Evolutionary conservation across 2,113 vertebrate species (phyloP).

Genomic region (Nycticebus coucang): DNA sequence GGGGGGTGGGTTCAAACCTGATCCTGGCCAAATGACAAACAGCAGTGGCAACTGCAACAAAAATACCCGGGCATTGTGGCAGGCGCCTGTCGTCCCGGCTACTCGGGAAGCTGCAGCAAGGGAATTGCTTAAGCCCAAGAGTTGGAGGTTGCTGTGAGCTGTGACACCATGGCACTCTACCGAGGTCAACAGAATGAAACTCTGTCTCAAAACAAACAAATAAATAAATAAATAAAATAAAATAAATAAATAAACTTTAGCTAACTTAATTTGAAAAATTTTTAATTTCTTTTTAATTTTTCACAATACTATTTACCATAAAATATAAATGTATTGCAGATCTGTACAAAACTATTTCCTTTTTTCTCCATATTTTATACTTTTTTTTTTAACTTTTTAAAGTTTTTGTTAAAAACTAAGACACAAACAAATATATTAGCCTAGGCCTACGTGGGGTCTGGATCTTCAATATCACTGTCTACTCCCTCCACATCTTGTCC

Average conservation of each 20-base stretch:
- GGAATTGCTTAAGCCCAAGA: too few species aligned
- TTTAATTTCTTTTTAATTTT: background rate
- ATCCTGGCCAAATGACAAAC: too few species aligned
- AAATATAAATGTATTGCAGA: background rate
- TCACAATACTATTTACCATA: background rate
- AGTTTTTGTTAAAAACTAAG: background rate
- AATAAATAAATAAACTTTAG: background rate
- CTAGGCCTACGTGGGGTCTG: background rate
- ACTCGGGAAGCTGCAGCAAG: too few species aligned
- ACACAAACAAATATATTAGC: background rate
- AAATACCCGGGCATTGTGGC: too few species aligned
- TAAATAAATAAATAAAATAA: too few species aligned
- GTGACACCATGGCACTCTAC: too few species aligned
- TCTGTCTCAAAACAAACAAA: too few species aligned
- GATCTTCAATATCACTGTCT: background rate
- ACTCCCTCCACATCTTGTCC: background rate
- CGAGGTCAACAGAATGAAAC: too few species aligned
- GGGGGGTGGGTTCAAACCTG: too few species aligned
- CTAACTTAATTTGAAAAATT: background rate
- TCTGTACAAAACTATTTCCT: background rate
- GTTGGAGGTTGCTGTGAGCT: too few species aligned
- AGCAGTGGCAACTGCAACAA: too few species aligned
- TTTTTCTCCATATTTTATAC: background rate
- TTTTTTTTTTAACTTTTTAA: background rate
- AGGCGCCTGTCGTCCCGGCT: too few species aligned